Percentiles rank a stretch among this genome's conserved stretches.
phyloP scores from a whole-genome alignment of 2,113 vertebrate species.

The Indri indri region DNA sequence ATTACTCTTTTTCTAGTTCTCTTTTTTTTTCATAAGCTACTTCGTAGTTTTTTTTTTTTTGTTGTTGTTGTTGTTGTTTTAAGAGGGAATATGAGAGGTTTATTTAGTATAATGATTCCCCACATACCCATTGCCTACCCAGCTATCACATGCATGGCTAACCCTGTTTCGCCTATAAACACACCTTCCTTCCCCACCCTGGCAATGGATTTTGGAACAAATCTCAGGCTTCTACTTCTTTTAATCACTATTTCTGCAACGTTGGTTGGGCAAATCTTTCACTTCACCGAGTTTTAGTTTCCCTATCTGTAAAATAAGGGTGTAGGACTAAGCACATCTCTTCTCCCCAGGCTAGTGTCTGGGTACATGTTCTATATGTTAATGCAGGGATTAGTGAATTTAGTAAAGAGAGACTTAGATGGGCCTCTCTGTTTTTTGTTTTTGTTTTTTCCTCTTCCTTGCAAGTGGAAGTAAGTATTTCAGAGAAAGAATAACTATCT shows the following conservation, averaged over 20 bases:
- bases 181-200: background rate
- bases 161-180: background rate
- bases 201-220: background rate
- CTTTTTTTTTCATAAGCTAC: too few species aligned
- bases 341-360: background rate
- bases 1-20: background rate
- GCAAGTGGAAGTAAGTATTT: background rate
- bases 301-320: background rate
- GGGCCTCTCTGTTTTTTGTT: background rate
- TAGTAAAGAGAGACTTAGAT: background rate
- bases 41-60: too few species aligned
- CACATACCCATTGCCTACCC: fast-evolving
- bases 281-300: background rate
- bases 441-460: background rate
- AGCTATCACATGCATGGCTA: background rate
- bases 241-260: background rate
- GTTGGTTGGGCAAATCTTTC: background rate
- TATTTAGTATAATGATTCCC: background rate
- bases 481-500: background rate
- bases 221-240: background rate
- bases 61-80: too few species aligned
- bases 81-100: background rate
- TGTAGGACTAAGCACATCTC: background rate
- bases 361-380: background rate
- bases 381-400: background rate